These are phyloP conservation scores for Chionomys nivalis DNA, from an alignment of 2,113 vertebrate genomes.

Conservation along the genomic window DNA sequence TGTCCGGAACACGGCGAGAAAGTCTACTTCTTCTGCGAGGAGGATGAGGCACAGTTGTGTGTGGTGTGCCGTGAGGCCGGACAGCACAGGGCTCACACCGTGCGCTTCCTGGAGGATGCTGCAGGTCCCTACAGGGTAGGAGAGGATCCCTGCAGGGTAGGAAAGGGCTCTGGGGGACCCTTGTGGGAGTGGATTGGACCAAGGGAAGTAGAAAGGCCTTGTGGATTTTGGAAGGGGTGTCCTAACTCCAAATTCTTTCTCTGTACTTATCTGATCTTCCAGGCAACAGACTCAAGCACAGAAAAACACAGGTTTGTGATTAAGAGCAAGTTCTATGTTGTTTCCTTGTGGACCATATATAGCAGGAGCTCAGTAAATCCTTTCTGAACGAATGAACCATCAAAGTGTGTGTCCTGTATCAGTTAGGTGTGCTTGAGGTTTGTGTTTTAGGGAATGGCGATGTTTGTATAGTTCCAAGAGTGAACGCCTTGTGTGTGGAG, in stretches of 20 bases:
- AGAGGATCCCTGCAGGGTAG: neutral
- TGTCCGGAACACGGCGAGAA: constrained; percentile 88
- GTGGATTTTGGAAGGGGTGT: neutral
- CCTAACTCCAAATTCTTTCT: neutral
- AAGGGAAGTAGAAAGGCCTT: neutral
- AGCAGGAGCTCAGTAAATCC: neutral
- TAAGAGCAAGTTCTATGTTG: neutral
- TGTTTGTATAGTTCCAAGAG: neutral
- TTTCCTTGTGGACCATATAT: neutral
- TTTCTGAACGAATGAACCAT: neutral
- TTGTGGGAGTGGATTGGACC: neutral
- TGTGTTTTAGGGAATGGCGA: neutral
- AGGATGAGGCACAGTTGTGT: constrained; percentile 89
- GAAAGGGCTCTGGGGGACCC: neutral
- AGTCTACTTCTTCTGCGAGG: constrained; percentile 91
- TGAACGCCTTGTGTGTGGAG: neutral
- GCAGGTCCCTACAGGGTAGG: constrained; percentile 89
- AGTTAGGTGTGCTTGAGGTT: neutral
- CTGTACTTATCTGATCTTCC: neutral
- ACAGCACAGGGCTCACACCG: constrained; percentile 85
- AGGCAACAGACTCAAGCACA: neutral
- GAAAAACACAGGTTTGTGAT: neutral
- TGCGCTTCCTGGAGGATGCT: constrained; percentile 89
- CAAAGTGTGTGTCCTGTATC: neutral
- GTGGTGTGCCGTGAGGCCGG: constrained; percentile 86